These are phyloP conservation scores for Pelmatolapia mariae DNA, from an alignment of 2,113 vertebrate species.

Conservation along the genomic window DNA sequence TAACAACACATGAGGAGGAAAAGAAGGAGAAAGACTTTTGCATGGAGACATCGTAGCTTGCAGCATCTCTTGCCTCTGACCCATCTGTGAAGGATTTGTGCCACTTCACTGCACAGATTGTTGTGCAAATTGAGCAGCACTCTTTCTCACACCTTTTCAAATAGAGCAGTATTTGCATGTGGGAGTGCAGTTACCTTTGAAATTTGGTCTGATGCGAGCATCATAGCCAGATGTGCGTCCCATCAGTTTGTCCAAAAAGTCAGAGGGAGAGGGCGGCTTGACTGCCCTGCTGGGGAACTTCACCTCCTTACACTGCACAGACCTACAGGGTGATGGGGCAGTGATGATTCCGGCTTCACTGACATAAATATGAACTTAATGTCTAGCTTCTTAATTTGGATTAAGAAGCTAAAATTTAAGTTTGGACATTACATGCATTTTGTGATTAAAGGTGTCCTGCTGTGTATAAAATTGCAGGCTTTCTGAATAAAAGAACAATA, in stretches of 20 bases:
- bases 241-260: constrained; percentile 97
- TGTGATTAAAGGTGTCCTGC: background rate
- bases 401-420: background rate
- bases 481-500: background rate
- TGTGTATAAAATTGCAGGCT: background rate
- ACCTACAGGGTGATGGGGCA: constrained; percentile 56
- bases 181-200: constrained; percentile 81
- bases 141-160: constrained; percentile 22
- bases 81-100: constrained; percentile 50
- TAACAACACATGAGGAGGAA: constrained; percentile 1
- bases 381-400: background rate
- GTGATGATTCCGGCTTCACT: background rate
- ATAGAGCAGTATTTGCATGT: background rate
- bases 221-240: constrained; percentile 91
- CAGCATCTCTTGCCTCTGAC: constrained; percentile 15
- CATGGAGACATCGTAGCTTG: constrained; percentile 13
- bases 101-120: constrained; percentile 11
- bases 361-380: background rate
- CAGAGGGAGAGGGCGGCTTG: constrained; percentile 83
- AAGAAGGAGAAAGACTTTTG: background rate
- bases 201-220: constrained; percentile 91
- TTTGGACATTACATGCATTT: background rate
- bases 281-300: constrained; percentile 67
- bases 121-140: background rate
- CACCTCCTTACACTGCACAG: constrained; percentile 77